A percentile compares a stretch with the other conserved stretches of the same genome.
Evolutionary conservation across 2,888 invertebrate species (phyloP).

Genomic region (Dysmachus trigonus): DNA sequence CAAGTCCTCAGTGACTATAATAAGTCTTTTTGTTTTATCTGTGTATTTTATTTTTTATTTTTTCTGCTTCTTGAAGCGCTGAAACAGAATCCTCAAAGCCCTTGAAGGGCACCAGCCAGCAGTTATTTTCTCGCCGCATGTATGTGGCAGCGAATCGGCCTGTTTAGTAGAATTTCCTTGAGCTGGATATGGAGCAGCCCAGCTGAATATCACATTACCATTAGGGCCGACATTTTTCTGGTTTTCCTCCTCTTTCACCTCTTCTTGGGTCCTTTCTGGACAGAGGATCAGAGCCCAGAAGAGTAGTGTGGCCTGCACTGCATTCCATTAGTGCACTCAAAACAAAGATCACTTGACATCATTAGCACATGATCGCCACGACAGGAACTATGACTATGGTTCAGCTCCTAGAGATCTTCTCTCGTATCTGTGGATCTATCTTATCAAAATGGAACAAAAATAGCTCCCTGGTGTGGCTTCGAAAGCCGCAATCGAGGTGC

Average conservation of each 20-base stretch:
- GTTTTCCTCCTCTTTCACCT: conserved; percentile 12
- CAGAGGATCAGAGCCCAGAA: neutral
- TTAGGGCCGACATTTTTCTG: conserved; percentile 37
- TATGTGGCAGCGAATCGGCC: neutral
- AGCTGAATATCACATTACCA: conserved; percentile 34
- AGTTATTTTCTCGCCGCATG: neutral
- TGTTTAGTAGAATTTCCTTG: neutral
- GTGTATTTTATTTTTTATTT: neutral
- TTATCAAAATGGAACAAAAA: neutral
- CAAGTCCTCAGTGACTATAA: neutral
- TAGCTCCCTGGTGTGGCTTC: neutral
- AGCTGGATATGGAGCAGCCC: neutral
- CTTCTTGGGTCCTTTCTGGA: neutral
- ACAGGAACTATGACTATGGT: conserved; percentile 15
- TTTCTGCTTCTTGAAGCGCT: neutral
- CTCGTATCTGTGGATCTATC: neutral
- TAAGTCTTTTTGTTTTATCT: neutral
- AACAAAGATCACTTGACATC: conserved; percentile 38
- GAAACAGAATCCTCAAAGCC: conserved; percentile 35
- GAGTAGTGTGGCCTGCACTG: conserved; percentile 30
- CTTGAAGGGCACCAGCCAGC: conserved; percentile 36
- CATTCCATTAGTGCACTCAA: conserved; percentile 36
- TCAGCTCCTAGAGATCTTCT: neutral
- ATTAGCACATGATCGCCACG: conserved; percentile 22
- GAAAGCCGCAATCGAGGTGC: neutral